A percentile compares a stretch with the other conserved stretches of the same genome.
These are phyloP conservation scores for Ditylenchus dipsaci DNA, from an alignment of 1,140 invertebrate genomes.

Conservation along the genomic window DNA sequence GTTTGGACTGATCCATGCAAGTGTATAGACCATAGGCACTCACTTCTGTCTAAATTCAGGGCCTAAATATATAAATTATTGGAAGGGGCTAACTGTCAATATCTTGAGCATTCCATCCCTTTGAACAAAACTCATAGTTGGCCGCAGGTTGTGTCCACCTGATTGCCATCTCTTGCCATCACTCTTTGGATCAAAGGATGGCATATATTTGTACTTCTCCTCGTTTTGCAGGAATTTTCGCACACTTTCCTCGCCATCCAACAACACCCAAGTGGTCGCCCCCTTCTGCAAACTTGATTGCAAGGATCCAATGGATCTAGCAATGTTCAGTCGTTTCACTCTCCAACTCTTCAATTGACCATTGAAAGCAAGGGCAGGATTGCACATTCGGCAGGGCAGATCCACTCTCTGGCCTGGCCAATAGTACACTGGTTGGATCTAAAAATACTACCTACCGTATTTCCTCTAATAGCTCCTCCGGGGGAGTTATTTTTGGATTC, in stretches of 20 bases:
- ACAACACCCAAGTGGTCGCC: not conserved
- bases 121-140: constrained; percentile 12
- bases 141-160: not conserved
- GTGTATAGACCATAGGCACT: constrained; percentile 11
- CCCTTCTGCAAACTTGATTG: not conserved
- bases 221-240: not conserved
- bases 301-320: not conserved
- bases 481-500: too few relatives aligned
- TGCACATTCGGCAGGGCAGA: constrained; percentile 28
- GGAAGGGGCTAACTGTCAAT: not conserved
- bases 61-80: not conserved
- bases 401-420: constrained; percentile 34
- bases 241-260: not conserved
- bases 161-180: not conserved
- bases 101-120: constrained; percentile 5
- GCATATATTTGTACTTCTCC: not conserved
- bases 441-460: not conserved
- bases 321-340: not conserved
- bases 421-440: constrained; percentile 32
- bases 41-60: constrained; percentile 12
- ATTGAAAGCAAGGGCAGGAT: constrained; percentile 14
- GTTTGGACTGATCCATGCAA: constrained; percentile 2
- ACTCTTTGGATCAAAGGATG: constrained; percentile 2
- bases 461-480: too few relatives aligned
- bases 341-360: constrained; percentile 34